Conservation (phyloP, 2,797 vertebrate genomes). For the Thripadectes ignobilis region DNA sequence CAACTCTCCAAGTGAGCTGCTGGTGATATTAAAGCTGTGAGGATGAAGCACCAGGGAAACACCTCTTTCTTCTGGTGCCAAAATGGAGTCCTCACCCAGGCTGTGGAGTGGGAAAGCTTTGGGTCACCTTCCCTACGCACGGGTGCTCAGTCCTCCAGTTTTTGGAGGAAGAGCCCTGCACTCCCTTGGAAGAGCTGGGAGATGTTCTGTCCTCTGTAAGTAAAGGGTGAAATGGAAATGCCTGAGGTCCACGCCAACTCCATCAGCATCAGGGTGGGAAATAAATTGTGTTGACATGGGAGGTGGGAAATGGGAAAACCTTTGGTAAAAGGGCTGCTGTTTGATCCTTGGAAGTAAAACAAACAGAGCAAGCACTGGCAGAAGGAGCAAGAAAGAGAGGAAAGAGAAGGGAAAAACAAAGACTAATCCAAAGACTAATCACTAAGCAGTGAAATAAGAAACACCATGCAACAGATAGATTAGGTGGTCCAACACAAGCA, state of each 20-base stretch:
- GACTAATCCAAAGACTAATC: rapidly evolving
- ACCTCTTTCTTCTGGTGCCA: not conserved
- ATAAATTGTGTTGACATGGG: not conserved
- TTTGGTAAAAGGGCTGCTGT: not conserved
- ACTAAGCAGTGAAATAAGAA: not conserved
- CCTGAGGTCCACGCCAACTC: not conserved
- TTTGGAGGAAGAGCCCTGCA: not conserved
- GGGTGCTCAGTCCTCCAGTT: not conserved
- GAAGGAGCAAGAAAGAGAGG: not conserved
- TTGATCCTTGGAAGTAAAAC: not conserved
- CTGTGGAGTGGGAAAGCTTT: not conserved
- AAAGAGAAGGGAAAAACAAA: not conserved
- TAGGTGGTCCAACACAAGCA: not conserved
- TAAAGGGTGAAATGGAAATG: not conserved
- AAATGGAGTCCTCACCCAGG: rapidly evolving
- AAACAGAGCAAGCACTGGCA: not conserved
- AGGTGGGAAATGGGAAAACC: not conserved
- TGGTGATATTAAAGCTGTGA: not conserved
- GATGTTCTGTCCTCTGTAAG: not conserved
- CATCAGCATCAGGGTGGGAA: not conserved
- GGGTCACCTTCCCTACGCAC: no score
- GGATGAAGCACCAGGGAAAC: not conserved
- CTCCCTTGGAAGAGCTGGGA: not conserved
- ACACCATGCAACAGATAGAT: rapidly evolving
- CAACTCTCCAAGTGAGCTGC: not conserved